Evolutionary conservation across 1,140 invertebrate genomes (phyloP).

Genomic region (Ips typographus): DNA sequence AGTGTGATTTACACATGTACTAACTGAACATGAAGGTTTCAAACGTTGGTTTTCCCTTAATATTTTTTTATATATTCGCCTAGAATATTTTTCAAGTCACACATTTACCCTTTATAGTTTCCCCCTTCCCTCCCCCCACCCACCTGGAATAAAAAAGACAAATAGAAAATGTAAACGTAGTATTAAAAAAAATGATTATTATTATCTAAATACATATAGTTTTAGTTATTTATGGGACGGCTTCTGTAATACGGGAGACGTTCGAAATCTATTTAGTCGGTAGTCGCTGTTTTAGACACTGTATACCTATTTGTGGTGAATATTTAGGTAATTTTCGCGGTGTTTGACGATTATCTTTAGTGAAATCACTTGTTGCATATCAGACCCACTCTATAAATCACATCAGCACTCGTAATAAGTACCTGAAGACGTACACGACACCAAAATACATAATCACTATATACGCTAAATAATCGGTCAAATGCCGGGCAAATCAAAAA

Average conservation of each 20-base stretch:
- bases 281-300: constrained; percentile 44
- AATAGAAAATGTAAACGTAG: constrained; percentile 49
- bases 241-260: neutral
- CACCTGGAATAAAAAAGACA: constrained; percentile 46
- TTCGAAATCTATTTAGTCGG: constrained; percentile 17
- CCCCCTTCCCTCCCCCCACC: neutral
- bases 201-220: constrained; percentile 36
- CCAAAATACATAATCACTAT: constrained; percentile 1
- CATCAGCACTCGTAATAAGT: constrained; percentile 4
- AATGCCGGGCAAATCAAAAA: constrained; percentile 31
- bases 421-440: constrained; percentile 10
- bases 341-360: constrained; percentile 5
- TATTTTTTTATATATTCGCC: too few species aligned
- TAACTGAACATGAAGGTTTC: too few species aligned
- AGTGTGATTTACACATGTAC: too few species aligned
- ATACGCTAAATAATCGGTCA: constrained; percentile 33
- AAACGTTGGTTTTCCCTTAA: too few species aligned
- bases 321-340: constrained; percentile 27
- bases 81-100: too few species aligned
- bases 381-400: neutral
- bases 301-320: constrained; percentile 42
- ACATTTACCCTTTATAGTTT: too few species aligned
- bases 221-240: constrained; percentile 38
- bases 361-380: neutral
- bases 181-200: constrained; percentile 29